Base-by-base conservation (phyloP, 2,888 invertebrate genomes). In the Junonia oenone region DNA sequence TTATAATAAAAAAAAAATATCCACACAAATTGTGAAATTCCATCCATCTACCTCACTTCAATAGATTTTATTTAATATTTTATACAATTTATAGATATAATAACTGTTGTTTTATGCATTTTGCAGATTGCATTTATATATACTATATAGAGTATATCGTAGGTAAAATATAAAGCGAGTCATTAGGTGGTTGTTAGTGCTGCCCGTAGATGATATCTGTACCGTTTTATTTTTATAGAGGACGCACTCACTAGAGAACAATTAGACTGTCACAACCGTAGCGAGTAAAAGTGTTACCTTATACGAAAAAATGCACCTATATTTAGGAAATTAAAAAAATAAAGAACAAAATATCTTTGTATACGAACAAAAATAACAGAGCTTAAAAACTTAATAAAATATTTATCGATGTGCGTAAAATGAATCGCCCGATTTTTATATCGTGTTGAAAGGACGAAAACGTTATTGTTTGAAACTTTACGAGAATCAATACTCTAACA, bases 11-110 rank as follows among this genome's bases (percentile, higher is more conserved):
- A 78, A 75, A 73, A 83, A 83, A 22, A 43, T 43, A 88, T 89
- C 89, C 89, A 90, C 87, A 87, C 87, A 89, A 89, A 89, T 80
- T 88, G 87, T 90, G 90, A 91, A 88, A 93, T 93, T 93, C 93
- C 93, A 93, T 93, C 93, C 93, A 92, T 91, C 93, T 93, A 93
- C 93, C 93, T 93, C 93, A 93, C 91, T 91, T 91, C 90, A 90
- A 90, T 90, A 90, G 90, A 90, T 90, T 89, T 91, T 90, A 90
- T 89, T 90, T 90, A 88, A 89, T 90, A 89, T 90, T 90, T 90
- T 90, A 90, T 90, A 90, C 89, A 87, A 89, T 89, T 89, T 90
- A 89, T 90, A 90, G 89, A 84, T 88, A 83, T 88, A 84, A 80
- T 83, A 86, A 86, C 83, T 87, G 88, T 89, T 90, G 88, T 89